A percentile compares a stretch with the other conserved stretches of the same genome.
Evolutionary conservation across 1,140 invertebrate species (phyloP).

Genomic region (Rhopalosiphum padi): DNA sequence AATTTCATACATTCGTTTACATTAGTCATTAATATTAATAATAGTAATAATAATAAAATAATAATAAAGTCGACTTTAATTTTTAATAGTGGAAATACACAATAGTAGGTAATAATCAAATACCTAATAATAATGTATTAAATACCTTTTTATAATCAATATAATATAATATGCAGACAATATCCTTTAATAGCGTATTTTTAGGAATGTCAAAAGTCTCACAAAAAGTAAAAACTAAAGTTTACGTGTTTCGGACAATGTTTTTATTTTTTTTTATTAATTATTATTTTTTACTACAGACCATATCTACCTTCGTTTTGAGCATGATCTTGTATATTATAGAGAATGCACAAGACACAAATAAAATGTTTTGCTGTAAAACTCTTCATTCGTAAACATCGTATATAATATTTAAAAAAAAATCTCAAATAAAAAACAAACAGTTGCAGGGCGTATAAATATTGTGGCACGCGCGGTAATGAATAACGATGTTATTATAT

Average conservation of each 20-base stretch:
- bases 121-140: neutral
- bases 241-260: neutral
- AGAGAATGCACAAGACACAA: neutral
- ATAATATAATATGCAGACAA: neutral
- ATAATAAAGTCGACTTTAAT: too few species aligned
- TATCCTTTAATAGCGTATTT: neutral
- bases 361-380: neutral
- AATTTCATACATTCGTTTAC: neutral
- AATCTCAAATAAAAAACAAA: neutral
- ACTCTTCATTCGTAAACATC: neutral
- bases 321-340: neutral
- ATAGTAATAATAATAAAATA: neutral
- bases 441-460: neutral
- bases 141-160: constrained; percentile 1
- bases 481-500: neutral
- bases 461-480: neutral
- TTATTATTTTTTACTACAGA: neutral
- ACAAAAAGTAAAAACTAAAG: neutral
- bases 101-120: too few species aligned
- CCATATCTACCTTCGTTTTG: neutral
- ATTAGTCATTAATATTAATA: neutral
- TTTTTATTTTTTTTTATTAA: neutral
- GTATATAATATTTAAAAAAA: neutral
- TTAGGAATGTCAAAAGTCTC: neutral
- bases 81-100: neutral